These are phyloP conservation scores for Mellilla xanthometata DNA, from an alignment of 2,888 invertebrate genomes.

Conservation along the genomic window DNA sequence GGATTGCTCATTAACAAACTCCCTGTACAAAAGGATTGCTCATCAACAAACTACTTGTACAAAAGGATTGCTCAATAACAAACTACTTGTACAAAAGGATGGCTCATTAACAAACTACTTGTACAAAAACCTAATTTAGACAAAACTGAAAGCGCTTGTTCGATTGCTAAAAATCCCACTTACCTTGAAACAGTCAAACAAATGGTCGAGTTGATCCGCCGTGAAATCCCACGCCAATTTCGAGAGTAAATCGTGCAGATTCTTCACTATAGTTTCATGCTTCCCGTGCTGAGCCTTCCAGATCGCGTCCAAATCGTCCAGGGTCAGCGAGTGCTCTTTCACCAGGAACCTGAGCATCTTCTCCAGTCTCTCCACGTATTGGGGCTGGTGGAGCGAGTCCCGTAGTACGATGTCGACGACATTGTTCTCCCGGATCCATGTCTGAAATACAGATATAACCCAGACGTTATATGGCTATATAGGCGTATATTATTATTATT, in stretches of 20 bases:
- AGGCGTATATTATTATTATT: too few relatives aligned
- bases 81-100: too few relatives aligned
- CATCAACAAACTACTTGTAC: too few relatives aligned
- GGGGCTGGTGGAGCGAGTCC: slow-evolving; percentile 98
- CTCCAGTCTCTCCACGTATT: slow-evolving; percentile 98
- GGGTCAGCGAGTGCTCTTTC: slow-evolving; percentile 93
- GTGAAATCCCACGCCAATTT: slow-evolving; percentile 99
- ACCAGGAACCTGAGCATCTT: slow-evolving; percentile 98
- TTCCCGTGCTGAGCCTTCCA: slow-evolving; percentile 99
- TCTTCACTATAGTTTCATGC: slow-evolving; percentile 99
- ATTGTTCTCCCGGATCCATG: slow-evolving; percentile 97
- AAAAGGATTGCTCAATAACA: too few relatives aligned
- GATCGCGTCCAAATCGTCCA: slow-evolving; percentile 96
- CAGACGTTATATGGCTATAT: too few relatives aligned
- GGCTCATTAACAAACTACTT: too few relatives aligned
- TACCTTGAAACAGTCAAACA: slow-evolving; percentile 98
- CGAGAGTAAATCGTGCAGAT: slow-evolving; percentile 97
- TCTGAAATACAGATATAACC: slow-evolving; percentile 67
- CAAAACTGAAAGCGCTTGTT: too few relatives aligned
- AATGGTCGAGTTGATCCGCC: slow-evolving; percentile 97
- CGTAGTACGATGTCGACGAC: slow-evolving; percentile 97
- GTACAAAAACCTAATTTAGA: too few relatives aligned
- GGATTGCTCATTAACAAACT: too few relatives aligned
- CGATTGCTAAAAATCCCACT: too few relatives aligned
- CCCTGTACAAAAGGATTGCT: too few relatives aligned